Conservation (phyloP, 2,888 invertebrate genomes). For the Acrocera orbiculus region DNA sequence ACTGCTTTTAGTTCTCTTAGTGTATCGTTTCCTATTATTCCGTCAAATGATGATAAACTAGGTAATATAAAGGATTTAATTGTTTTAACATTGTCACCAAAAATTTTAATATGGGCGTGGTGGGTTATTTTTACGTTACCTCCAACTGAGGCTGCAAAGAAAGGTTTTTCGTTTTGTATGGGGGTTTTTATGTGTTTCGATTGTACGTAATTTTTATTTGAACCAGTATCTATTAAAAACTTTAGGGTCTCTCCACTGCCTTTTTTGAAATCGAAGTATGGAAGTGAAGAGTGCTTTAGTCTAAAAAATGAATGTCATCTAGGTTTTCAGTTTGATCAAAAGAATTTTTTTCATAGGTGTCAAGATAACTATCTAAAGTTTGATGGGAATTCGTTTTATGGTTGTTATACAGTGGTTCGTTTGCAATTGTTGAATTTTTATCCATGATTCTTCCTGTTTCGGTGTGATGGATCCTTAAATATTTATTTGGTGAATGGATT, state of each 20-base stretch:
- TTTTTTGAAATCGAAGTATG: constrained; percentile 5
- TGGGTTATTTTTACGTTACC: constrained; percentile 8
- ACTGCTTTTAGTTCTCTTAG: background rate
- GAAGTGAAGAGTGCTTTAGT: constrained; percentile 9
- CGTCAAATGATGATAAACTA: constrained; percentile 1
- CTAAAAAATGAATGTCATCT: constrained; percentile 9
- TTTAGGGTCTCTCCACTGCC: constrained; percentile 7
- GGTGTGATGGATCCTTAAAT: constrained; percentile 1
- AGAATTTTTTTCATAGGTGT: no score
- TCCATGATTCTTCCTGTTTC: no score
- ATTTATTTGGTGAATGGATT: no score
- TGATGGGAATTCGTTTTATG: background rate
- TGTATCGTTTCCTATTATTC: background rate
- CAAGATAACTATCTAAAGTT: background rate
- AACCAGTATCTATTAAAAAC: constrained; percentile 8
- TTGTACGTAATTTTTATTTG: constrained; percentile 7
- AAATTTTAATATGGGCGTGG: constrained; percentile 8
- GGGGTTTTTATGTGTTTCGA: constrained; percentile 4
- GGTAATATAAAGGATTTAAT: constrained; percentile 1
- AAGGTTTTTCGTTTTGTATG: constrained; percentile 7
- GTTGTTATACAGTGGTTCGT: background rate
- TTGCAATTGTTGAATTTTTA: background rate
- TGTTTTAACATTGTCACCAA: background rate
- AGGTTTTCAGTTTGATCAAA: background rate
- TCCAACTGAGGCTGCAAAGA: constrained; percentile 8